A percentile compares a stretch with the other conserved stretches of the same genome.
These are phyloP conservation scores for Drosophila quasianomalipes DNA, from an alignment of 2,888 invertebrate genomes.

Conservation along the genomic window DNA sequence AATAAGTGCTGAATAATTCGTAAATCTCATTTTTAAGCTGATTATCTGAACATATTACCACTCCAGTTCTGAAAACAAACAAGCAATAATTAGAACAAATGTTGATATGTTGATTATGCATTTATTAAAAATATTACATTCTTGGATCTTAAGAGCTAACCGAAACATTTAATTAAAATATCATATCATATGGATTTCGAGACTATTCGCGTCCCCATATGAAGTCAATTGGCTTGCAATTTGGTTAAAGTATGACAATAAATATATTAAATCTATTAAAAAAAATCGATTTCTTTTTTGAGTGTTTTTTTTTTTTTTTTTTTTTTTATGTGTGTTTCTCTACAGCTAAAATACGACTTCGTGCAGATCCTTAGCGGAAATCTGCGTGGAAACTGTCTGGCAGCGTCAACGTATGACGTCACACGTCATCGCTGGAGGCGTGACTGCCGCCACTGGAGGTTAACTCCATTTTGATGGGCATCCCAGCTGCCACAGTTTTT, in stretches of 20 bases:
- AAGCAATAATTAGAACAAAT: background rate
- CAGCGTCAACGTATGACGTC: conserved; percentile 20
- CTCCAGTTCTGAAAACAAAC: too few relatives aligned
- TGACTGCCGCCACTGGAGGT: conserved; percentile 49
- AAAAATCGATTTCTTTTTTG: conserved; percentile 29
- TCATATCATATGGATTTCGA: conserved; percentile 41
- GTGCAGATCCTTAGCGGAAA: conserved; percentile 8
- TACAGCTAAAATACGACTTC: conserved; percentile 16
- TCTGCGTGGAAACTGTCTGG: conserved; percentile 12
- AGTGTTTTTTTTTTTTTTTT: background rate
- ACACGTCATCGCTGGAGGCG: conserved; percentile 64
- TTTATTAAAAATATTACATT: conserved; percentile 69
- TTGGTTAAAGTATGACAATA: conserved; percentile 42
- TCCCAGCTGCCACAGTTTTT: conserved; percentile 23
- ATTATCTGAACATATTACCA: background rate
- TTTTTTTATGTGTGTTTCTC: conserved; percentile 4
- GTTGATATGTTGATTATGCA: conserved; percentile 40
- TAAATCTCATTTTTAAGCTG: background rate
- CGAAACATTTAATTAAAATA: conserved; percentile 49
- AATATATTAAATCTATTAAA: conserved; percentile 43
- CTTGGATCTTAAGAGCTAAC: conserved; percentile 46
- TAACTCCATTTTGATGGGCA: conserved; percentile 73
- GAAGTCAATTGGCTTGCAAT: conserved; percentile 29
- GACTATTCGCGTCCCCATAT: conserved; percentile 12
- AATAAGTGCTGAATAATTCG: background rate